Evolutionary conservation across 1,140 invertebrate genomes (phyloP).

Genomic region (Ericerus pela): DNA sequence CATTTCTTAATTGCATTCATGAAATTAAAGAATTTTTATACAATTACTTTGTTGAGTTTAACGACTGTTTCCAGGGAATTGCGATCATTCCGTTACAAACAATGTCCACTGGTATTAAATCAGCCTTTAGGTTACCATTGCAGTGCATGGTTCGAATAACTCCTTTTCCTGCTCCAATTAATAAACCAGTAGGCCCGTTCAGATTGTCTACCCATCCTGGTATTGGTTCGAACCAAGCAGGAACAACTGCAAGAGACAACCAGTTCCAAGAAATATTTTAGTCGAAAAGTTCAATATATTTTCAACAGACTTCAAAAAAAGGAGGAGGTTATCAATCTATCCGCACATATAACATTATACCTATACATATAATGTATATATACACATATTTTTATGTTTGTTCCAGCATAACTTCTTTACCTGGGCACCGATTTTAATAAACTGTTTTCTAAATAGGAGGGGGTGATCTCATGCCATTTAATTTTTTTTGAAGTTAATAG

Average conservation of each 20-base stretch:
- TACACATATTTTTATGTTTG: no score
- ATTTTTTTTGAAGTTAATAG: background rate
- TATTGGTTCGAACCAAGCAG: constrained; percentile 52
- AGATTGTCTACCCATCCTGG: constrained; percentile 51
- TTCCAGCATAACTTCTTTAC: no score
- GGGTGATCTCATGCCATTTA: background rate
- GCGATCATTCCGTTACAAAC: constrained; percentile 66
- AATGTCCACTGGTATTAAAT: constrained; percentile 76
- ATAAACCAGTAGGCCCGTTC: constrained; percentile 51
- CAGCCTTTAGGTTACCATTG: constrained; percentile 44
- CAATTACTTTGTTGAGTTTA: no score
- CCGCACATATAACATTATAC: background rate
- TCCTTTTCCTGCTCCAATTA: constrained; percentile 63
- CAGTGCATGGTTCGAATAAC: constrained; percentile 56
- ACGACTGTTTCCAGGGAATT: constrained; percentile 49
- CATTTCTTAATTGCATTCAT: no score
- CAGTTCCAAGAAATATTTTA: constrained; percentile 22
- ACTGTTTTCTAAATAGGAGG: background rate
- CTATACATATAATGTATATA: no score
- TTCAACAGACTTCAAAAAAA: background rate
- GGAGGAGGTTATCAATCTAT: background rate
- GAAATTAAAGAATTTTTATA: no score
- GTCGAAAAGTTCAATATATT: background rate
- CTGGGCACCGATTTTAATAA: no score
- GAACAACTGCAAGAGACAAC: constrained; percentile 30